Evolutionary conservation across 2,797 vertebrate genomes (phyloP).

Genomic region (Eutrigla gurnardus): DNA sequence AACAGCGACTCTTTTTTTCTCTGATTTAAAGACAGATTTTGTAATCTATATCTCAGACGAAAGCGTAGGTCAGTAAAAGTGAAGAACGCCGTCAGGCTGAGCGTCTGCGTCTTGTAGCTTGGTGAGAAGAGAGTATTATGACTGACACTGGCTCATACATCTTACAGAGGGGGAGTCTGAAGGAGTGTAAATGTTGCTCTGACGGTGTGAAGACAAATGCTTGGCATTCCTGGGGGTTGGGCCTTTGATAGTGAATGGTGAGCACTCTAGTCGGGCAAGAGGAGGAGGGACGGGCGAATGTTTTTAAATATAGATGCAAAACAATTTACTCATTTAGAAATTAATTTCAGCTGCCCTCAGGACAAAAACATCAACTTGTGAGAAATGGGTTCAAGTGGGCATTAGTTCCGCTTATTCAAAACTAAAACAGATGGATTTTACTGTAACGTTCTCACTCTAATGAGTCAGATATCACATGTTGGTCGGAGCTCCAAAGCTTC

Average conservation of each 20-base stretch:
- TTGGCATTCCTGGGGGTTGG: constrained; percentile 45
- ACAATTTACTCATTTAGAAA: too few relatives aligned
- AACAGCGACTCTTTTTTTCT: background rate
- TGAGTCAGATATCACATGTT: too few relatives aligned
- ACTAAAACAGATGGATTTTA: background rate
- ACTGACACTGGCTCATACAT: constrained; percentile 23
- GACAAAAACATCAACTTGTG: background rate
- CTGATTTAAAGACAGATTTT: constrained; percentile 37
- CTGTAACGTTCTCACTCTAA: too few relatives aligned
- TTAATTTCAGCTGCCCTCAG: background rate
- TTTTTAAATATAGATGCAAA: constrained; percentile 5
- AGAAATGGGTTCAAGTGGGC: background rate
- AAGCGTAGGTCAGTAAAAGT: constrained; percentile 12
- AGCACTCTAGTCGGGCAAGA: background rate
- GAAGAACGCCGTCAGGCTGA: background rate
- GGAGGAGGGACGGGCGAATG: background rate
- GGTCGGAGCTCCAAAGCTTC: too few relatives aligned
- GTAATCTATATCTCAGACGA: constrained; percentile 32
- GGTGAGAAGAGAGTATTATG: constrained; percentile 2
- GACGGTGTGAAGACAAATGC: constrained; percentile 41
- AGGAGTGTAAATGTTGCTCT: constrained; percentile 29
- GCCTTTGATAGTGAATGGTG: constrained; percentile 28
- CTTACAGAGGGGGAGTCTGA: constrained; percentile 22
- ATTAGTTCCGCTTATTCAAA: background rate
- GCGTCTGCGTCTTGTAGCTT: background rate